A percentile compares a stretch with the other conserved stretches of the same genome.
Evolutionary conservation across 2,888 invertebrate genomes (phyloP).

Genomic region (Melanargia galathea): DNA sequence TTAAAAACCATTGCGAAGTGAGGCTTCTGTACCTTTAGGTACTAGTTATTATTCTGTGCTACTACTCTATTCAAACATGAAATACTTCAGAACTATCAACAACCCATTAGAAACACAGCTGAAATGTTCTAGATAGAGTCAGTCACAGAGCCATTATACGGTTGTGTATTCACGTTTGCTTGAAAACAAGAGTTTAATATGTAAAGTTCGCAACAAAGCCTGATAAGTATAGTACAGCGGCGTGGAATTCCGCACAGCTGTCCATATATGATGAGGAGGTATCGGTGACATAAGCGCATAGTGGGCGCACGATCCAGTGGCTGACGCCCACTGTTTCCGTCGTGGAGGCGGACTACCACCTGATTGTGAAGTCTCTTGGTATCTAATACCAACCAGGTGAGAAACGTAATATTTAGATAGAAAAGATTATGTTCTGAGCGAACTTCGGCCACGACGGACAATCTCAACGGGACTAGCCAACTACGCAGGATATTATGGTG

Average conservation of each 20-base stretch:
- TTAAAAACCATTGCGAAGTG: no score
- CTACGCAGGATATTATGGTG: no score
- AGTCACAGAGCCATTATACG: no score
- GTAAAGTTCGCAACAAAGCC: constrained; percentile 14
- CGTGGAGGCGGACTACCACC: constrained; percentile 71
- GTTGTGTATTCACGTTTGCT: no score
- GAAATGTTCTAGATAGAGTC: not conserved
- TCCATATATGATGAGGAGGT: constrained; percentile 70
- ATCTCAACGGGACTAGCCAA: no score
- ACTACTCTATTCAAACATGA: no score
- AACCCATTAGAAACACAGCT: not conserved
- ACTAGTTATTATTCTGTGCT: no score
- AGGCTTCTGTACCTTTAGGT: no score
- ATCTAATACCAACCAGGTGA: constrained; percentile 16
- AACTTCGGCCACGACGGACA: no score
- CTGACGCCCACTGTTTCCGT: constrained; percentile 79
- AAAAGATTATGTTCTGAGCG: no score
- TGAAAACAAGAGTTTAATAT: not conserved
- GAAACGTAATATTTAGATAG: constrained; percentile 3
- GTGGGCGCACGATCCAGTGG: constrained; percentile 69
- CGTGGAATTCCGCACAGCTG: constrained; percentile 48
- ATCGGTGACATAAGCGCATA: constrained; percentile 73
- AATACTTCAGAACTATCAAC: not conserved
- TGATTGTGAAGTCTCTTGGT: constrained; percentile 58
- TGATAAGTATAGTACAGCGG: constrained; percentile 22